phyloP scores from a whole-genome alignment of 2,113 vertebrate genomes.

The Chascanopsetta lugubris region DNA sequence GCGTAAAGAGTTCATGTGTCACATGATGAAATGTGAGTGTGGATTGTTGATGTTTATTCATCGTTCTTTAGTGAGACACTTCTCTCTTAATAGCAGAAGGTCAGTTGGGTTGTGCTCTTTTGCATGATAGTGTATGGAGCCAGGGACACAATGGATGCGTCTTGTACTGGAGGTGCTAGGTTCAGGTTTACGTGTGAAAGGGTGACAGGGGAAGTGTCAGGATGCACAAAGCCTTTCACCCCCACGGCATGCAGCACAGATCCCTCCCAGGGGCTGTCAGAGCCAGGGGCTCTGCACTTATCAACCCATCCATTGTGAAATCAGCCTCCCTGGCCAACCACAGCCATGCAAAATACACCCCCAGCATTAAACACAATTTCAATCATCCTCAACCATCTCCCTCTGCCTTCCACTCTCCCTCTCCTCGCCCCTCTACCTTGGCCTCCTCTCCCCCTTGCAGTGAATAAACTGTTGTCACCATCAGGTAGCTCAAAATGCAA shows the following conservation, averaged over 20 bases:
- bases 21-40: too few species aligned
- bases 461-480: constrained; percentile 76
- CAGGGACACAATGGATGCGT: constrained; percentile 24
- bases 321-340: constrained; percentile 79
- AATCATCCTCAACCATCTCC: constrained; percentile 79
- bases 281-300: constrained; percentile 75
- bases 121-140: constrained; percentile 1
- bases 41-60: neutral
- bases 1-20: too few species aligned
- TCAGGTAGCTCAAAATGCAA: constrained; percentile 78
- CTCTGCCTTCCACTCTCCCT: constrained; percentile 49
- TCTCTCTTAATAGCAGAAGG: constrained; percentile 7
- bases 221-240: constrained; percentile 68
- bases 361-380: constrained; percentile 79
- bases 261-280: constrained; percentile 71
- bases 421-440: constrained; percentile 36
- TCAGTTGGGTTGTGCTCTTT: neutral
- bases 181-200: constrained; percentile 47
- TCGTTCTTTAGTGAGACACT: neutral
- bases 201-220: constrained; percentile 59
- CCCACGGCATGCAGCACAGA: constrained; percentile 60
- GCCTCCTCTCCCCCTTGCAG: constrained; percentile 62
- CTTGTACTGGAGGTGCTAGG: constrained; percentile 37
- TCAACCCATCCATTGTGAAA: constrained; percentile 84
- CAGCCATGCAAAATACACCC: constrained; percentile 80